These are phyloP conservation scores for Latheticus oryzae DNA, from an alignment of 2,888 invertebrate species.

Conservation along the genomic window DNA sequence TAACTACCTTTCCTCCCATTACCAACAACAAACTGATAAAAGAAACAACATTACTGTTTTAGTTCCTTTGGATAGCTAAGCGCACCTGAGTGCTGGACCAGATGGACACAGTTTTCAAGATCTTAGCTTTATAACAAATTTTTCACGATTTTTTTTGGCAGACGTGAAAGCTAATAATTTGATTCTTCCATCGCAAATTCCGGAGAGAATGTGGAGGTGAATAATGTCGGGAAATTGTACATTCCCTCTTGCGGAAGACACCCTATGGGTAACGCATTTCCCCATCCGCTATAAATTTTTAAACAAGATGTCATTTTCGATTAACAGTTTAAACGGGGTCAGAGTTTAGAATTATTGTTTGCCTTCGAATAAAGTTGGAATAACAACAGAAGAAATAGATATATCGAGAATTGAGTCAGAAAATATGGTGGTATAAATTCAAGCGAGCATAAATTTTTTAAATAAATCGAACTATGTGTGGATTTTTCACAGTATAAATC, in stretches of 20 bases:
- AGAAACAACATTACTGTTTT: constrained; percentile 61
- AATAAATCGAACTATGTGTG: constrained; percentile 17
- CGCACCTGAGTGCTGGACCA: too few relatives aligned
- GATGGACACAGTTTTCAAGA: too few relatives aligned
- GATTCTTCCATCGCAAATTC: too few relatives aligned
- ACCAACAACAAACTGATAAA: constrained; percentile 61
- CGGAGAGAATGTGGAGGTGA: too few relatives aligned
- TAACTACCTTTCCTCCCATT: constrained; percentile 60
- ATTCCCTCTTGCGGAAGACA: too few relatives aligned
- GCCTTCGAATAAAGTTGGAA: constrained; percentile 18
- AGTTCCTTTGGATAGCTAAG: too few relatives aligned
- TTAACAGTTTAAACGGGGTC: constrained; percentile 5
- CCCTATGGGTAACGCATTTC: too few relatives aligned
- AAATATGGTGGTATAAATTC: constrained; percentile 16
- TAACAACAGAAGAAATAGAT: constrained; percentile 18
- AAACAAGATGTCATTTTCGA: constrained; percentile 20
- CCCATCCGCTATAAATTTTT: too few relatives aligned
- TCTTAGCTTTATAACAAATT: too few relatives aligned
- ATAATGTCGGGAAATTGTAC: too few relatives aligned
- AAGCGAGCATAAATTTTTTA: constrained; percentile 13
- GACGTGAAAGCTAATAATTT: too few relatives aligned
- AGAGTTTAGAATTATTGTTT: constrained; percentile 19
- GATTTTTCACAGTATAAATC: neutral
- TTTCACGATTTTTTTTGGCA: too few relatives aligned
- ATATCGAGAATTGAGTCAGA: constrained; percentile 3